phyloP scores from a whole-genome alignment of 2,888 invertebrate species.

The Stenodema calcarata region DNA sequence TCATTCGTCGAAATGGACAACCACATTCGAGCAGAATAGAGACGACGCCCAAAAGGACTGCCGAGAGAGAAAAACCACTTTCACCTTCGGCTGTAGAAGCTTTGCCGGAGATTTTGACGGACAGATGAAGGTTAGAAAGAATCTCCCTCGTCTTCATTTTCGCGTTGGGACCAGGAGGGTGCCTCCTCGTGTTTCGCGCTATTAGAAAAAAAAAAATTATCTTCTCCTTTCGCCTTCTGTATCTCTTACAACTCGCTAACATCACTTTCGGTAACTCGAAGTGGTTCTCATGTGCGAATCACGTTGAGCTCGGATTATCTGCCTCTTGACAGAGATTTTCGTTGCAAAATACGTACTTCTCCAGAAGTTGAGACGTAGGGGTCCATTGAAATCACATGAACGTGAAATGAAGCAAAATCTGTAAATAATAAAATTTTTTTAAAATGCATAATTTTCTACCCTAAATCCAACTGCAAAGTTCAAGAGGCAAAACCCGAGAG shows the following conservation, averaged over 20 bases:
- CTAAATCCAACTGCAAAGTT: too few relatives aligned
- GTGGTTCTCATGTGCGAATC: background rate
- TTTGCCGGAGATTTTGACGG: constrained; percentile 27
- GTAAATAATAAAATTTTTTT: too few relatives aligned
- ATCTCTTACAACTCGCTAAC: background rate
- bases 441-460: too few relatives aligned
- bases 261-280: background rate
- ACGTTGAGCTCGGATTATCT: background rate
- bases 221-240: constrained; percentile 6
- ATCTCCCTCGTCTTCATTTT: constrained; percentile 14
- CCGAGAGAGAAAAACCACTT: constrained; percentile 31
- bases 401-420: too few relatives aligned
- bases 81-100: background rate
- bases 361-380: too few relatives aligned
- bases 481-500: too few relatives aligned
- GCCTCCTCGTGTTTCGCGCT: background rate
- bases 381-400: too few relatives aligned
- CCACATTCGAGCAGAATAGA: background rate
- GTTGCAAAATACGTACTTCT: too few relatives aligned
- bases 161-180: background rate
- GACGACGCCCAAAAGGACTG: background rate
- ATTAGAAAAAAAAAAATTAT: background rate
- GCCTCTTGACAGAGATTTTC: too few relatives aligned
- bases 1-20: constrained; percentile 40
- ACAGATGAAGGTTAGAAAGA: constrained; percentile 48